Conservation (phyloP, 2,888 invertebrate genomes). For the Cephus sareptanus region DNA sequence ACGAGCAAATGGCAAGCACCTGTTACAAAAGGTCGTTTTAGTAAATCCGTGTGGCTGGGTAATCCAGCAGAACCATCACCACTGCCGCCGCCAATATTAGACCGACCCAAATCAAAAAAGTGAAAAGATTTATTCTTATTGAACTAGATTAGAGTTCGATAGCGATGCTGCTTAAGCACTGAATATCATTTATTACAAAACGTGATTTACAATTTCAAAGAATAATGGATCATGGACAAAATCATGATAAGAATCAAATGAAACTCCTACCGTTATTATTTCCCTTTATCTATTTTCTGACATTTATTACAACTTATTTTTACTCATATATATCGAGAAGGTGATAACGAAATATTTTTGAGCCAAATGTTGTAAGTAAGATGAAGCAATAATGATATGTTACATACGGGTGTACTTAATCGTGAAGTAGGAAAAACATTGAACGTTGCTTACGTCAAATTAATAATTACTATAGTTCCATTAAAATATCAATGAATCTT, state of each 20-base stretch:
- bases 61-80: constrained; percentile 55
- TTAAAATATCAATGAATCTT: neutral
- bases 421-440: neutral
- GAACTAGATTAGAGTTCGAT: neutral
- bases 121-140: constrained; percentile 26
- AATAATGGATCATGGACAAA: neutral
- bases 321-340: neutral
- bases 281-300: neutral
- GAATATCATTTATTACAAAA: neutral
- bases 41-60: constrained; percentile 59
- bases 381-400: neutral
- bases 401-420: neutral
- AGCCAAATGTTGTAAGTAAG: neutral
- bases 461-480: neutral
- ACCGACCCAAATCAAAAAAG: constrained; percentile 50
- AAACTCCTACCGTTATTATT: neutral
- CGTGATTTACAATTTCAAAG: neutral
- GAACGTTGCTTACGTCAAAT: neutral
- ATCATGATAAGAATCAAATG: neutral
- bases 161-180: neutral
- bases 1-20: constrained; percentile 61
- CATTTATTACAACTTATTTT: neutral
- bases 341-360: neutral
- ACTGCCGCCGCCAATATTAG: constrained; percentile 50
- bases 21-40: constrained; percentile 61